phyloP scores from a whole-genome alignment of 2,888 invertebrate genomes.

The Cybosia mesomella region DNA sequence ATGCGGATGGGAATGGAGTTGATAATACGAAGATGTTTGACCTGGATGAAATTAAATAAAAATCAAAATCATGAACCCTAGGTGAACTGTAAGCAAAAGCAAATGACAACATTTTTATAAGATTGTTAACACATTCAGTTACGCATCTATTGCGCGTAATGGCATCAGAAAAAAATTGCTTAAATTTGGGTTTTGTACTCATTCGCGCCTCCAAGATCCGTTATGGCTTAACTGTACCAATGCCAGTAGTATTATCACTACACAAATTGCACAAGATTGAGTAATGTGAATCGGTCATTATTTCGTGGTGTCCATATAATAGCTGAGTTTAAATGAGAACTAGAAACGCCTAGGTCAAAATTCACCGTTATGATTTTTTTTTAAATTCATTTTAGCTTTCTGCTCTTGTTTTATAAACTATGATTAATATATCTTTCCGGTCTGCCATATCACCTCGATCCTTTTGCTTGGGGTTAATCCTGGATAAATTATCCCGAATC shows the following conservation, averaged over 20 bases:
- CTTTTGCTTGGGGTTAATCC: background rate
- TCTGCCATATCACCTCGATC: background rate
- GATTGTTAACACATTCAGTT: conserved; percentile 9
- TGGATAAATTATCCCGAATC: no score
- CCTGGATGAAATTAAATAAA: background rate
- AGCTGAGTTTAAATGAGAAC: background rate
- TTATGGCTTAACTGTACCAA: conserved; percentile 40
- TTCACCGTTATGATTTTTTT: background rate
- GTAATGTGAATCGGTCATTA: conserved; percentile 19
- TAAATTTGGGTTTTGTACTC: conserved; percentile 56
- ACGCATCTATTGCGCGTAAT: conserved; percentile 46
- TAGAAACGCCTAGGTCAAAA: background rate
- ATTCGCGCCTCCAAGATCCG: conserved; percentile 58
- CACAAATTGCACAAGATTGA: conserved; percentile 30
- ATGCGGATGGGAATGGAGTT: background rate
- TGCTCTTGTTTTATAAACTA: background rate
- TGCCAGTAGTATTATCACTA: conserved; percentile 23
- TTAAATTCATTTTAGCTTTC: background rate
- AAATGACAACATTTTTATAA: background rate
- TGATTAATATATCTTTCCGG: background rate
- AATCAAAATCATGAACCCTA: no score
- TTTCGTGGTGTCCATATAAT: background rate
- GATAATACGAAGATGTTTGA: background rate
- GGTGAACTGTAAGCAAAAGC: background rate
- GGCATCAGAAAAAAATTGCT: conserved; percentile 56